Evolutionary conservation across 2,113 vertebrate species (phyloP), one percentile per base, ranked within the genome.

Genomic region (Perca schrenkii): DNA sequence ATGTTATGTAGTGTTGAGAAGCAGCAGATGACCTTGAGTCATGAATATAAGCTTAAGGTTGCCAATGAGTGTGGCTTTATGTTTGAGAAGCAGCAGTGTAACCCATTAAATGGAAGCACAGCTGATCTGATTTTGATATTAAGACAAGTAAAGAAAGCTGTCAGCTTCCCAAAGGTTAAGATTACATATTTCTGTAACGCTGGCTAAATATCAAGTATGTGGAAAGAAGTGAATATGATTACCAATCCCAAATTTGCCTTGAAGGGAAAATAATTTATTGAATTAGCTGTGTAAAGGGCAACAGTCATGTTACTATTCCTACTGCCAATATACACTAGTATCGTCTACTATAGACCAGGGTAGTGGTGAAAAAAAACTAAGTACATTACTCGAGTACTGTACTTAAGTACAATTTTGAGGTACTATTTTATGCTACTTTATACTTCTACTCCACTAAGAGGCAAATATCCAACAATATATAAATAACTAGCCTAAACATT

Each of bases 11-110:
- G 65, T 72, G 66, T 64, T 73, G 66, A 83, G 73, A 83, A 83
- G 68, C 73, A 74, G 54, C 80, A 75, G 80, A 75, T 79, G 79
- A 79, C 63, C 74, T 73, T 88, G 76, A 86, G 76, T 86, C 83
- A 83, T 46, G 25, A 83, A 86, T 80, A 74, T 65, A 84, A 83
- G 73, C 71, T 80, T 43, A 67, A 85, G 57, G 71, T 82, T 72
- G 47, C 56, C 83, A 67, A n/a, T 22, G 72, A 85, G 52, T 40
- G 69, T 52, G 34, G 34, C 34, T 34, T 6, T 34, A 34, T 34
- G 34, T 34, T 62, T 46, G 74, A 57, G 61, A 4, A 74, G 43
- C 57, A 43, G 58, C 43, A 43, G 31, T 16, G 67, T 19, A 58
- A 22, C 17, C 50, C 19, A 31, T 3, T 77, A 43, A 70, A 71